Percentiles rank a stretch among this genome's conserved stretches.
phyloP scores from a whole-genome alignment of 2,888 invertebrate species.

The Ormia ochracea region DNA sequence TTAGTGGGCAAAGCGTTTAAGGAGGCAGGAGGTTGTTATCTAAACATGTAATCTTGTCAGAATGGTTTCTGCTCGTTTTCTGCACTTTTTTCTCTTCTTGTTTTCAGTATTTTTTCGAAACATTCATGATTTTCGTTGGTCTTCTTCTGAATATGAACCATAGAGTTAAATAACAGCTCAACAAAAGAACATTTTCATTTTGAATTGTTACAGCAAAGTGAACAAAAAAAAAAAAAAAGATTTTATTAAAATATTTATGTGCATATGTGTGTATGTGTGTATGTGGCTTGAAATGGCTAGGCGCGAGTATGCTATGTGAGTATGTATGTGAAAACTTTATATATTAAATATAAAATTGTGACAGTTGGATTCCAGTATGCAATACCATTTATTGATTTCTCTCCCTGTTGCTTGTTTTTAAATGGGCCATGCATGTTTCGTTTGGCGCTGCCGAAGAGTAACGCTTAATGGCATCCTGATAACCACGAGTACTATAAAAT shows the following conservation, averaged over 20 bases:
- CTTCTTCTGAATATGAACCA: conserved; percentile 36
- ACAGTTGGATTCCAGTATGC: conserved; percentile 52
- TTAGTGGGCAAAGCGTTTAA: background rate
- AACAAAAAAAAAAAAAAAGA: background rate
- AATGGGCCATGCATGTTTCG: conserved; percentile 50
- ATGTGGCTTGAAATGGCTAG: no score
- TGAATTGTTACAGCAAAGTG: conserved; percentile 3
- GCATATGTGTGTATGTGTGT: no score
- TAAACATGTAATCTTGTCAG: conserved; percentile 61
- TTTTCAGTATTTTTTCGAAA: background rate
- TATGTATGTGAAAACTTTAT: conserved; percentile 7
- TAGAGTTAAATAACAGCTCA: conserved; percentile 31
- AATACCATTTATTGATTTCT: conserved; percentile 31
- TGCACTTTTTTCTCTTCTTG: background rate
- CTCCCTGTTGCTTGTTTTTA: background rate
- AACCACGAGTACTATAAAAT: no score
- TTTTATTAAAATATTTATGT: conserved; percentile 30
- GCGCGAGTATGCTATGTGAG: background rate
- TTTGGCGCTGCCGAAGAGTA: background rate
- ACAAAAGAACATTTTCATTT: conserved; percentile 59
- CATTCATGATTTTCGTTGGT: conserved; percentile 51
- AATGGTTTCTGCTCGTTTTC: conserved; percentile 40
- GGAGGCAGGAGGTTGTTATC: conserved; percentile 52
- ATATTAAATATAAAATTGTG: conserved; percentile 59
- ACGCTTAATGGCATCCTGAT: no score